Base-by-base conservation (phyloP, 2,888 invertebrate genomes). In the Himalopsyche anomala region DNA sequence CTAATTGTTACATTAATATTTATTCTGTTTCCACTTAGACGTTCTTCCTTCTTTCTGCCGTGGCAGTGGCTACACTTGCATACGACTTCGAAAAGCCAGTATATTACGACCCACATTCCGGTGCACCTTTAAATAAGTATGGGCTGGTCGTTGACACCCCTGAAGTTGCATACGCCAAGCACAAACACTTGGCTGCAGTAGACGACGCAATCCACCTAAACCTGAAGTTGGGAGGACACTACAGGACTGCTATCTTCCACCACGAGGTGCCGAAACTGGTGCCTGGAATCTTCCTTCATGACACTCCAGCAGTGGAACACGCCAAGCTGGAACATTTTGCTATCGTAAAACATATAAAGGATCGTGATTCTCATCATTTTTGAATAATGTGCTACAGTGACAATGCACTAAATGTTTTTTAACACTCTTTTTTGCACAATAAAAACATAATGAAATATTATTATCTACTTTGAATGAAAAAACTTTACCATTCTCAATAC, bases 261-360 rank as follows among this genome's bases (percentile, higher is more conserved):
- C 62, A 4, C 2, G 62, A 62, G 62, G 1, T 19, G 8, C 19
- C 8, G 28, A 62, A 62, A 15, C 28, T 62, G 62, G 62, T 62
- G 9, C 62, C 19, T 62, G 62, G 62, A 19, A 19, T 19, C 1
- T 62, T 91, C 90, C 89, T 93, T 62, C 89, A 95, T 74, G 95
- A 95, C 90, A 93, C 93, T 17, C 93, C 93, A 1, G 93, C 93
- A 89, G 93, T 93, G 5, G 93, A 93, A n/a, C 93, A 93, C 91
- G 93, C 93, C 2, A 92, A 92, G 89, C 92, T 92, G 12, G 92
- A 92, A 0, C 93, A 93, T 87, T 90, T 92, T 15, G 92, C 92
- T 0, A 93, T 93, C 2, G 1, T 19, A n/a, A 15, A 62, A 8
- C 62, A 62, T 28, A 62, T 62, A 2, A 62, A 62, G 19, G 62